These are phyloP conservation scores for Esox lucius DNA, from an alignment of 2,797 vertebrate genomes.

Conservation along the genomic window DNA sequence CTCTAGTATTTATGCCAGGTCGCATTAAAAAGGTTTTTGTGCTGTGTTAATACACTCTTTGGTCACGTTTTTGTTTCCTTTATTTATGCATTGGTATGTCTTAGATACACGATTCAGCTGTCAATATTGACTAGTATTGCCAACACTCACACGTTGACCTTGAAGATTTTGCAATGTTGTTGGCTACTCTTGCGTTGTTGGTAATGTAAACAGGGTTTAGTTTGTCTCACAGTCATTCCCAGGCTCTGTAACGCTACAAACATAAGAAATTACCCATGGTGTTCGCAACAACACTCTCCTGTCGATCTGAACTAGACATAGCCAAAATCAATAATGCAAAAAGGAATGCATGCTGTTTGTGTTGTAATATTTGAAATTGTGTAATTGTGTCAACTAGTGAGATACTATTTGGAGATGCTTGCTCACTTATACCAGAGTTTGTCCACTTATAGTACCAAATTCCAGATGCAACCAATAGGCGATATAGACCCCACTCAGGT, in stretches of 20 bases:
- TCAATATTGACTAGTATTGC: neutral
- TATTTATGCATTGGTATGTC: too few species aligned
- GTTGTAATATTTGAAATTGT: neutral
- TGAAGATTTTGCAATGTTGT: slow-evolving; percentile 3
- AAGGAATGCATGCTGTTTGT: neutral
- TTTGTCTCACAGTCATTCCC: slow-evolving; percentile 34
- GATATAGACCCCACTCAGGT: neutral
- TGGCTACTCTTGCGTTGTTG: slow-evolving; percentile 8
- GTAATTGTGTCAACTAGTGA: neutral
- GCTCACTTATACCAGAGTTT: neutral
- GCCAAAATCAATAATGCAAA: neutral
- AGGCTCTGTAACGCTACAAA: slow-evolving; percentile 24
- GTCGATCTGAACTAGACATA: neutral
- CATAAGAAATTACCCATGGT: neutral
- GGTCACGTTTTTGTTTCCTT: too few species aligned
- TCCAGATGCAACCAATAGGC: neutral
- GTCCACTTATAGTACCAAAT: neutral
- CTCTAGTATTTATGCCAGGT: too few species aligned
- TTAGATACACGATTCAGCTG: neutral
- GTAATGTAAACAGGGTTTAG: slow-evolving; percentile 13
- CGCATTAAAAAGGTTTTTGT: too few species aligned
- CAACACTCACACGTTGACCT: slow-evolving; percentile 19
- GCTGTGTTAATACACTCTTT: too few species aligned
- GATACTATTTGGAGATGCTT: neutral
- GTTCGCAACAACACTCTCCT: neutral